These are phyloP conservation scores for Araneus ventricosus DNA, from an alignment of 1,140 invertebrate genomes.

Conservation along the genomic window DNA sequence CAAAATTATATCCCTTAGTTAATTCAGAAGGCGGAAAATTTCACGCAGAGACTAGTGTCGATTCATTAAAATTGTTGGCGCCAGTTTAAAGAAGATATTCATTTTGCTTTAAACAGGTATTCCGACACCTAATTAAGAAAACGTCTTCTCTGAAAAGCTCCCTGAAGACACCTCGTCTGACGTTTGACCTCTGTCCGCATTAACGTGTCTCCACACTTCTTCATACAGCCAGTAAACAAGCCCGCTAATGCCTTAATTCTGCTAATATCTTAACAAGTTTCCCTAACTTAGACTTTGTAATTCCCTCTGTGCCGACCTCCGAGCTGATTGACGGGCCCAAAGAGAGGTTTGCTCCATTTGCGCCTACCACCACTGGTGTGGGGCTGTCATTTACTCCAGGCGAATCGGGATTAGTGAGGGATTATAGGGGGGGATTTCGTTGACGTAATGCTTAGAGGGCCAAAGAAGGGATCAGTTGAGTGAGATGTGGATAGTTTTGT, in stretches of 20 bases:
- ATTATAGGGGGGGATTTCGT: neutral
- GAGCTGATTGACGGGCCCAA: conserved; percentile 2
- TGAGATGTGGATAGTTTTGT: neutral
- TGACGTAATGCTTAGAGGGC: conserved; percentile 23
- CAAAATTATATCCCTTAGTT: too few relatives aligned
- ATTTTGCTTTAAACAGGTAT: neutral
- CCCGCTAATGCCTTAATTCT: neutral
- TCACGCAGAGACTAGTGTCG: too few relatives aligned
- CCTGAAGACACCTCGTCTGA: neutral
- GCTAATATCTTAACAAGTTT: conserved; percentile 43
- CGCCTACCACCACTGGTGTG: neutral
- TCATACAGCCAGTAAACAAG: neutral
- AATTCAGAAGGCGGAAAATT: too few relatives aligned
- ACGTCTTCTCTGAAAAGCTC: neutral
- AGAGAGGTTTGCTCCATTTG: neutral
- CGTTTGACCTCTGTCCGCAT: neutral
- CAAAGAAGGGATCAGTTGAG: neutral
- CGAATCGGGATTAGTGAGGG: neutral
- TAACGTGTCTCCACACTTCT: neutral
- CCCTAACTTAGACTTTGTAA: neutral
- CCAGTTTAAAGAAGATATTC: neutral
- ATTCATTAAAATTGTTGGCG: too few relatives aligned
- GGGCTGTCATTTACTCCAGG: neutral
- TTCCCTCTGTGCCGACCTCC: neutral
- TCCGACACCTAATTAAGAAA: conserved; percentile 2